These are phyloP conservation scores for Actenoides lindsayi DNA, from an alignment of 2,113 vertebrate species.

Conservation along the genomic window DNA sequence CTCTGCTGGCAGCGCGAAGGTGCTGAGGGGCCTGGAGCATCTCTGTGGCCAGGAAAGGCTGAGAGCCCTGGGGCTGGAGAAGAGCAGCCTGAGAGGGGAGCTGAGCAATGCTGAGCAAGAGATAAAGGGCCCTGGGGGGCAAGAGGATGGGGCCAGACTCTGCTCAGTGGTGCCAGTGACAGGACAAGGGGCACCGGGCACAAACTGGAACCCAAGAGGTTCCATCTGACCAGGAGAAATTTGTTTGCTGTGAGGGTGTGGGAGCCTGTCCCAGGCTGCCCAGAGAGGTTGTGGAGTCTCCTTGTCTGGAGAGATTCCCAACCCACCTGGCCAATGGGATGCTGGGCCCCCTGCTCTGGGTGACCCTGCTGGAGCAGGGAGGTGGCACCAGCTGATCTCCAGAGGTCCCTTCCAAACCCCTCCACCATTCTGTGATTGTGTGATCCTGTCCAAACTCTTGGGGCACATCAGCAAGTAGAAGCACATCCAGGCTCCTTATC, in stretches of 20 bases:
- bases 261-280: background rate
- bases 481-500: background rate
- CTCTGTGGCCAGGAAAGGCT: background rate
- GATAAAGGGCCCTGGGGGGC: background rate
- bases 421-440: background rate
- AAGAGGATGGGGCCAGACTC: background rate
- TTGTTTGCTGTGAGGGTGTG: background rate
- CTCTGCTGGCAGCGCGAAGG: background rate
- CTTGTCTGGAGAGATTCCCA: background rate
- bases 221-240: too few species aligned
- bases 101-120: background rate
- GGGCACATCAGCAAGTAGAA: rapidly evolving
- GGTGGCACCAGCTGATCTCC: background rate
- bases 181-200: background rate
- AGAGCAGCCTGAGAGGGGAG: background rate
- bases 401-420: background rate
- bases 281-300: background rate
- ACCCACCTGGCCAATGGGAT: background rate
- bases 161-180: background rate
- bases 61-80: background rate
- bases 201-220: background rate
- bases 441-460: background rate
- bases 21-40: background rate
- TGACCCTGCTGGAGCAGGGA: background rate
- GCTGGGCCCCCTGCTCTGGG: background rate